Evolutionary conservation across 2,113 vertebrate species (phyloP), one percentile per base, ranked within the genome.

Genomic region (Setophaga coronata): DNA sequence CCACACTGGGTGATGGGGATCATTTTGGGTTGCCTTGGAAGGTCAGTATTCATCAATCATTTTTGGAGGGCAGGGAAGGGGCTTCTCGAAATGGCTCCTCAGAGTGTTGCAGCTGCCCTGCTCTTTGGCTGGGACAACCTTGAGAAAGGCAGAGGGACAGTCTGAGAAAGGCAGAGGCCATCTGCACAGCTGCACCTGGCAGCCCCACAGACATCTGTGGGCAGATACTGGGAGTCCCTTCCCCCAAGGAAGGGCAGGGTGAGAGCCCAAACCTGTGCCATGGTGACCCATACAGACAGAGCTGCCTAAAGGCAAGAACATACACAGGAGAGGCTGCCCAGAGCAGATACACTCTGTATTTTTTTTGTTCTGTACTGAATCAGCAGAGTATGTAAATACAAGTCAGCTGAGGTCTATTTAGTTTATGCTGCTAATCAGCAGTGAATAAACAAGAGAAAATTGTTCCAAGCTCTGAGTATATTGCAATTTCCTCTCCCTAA

Each of bases 381-480:
- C 11, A 45, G 13, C 47, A n/a, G 48, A 86, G 45, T 73, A 66
- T 86, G 56, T 83, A 94, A 87, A 86, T 57, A 58, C 12, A 70
- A 81, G 67, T 95, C 91, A 91, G 54, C 42, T 89, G 67, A 94
- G 19, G 9, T 72, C 9, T 72, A 36, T 89, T 90, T 76, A 45
- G 76, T 78, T 96, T 93, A 58, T 81, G 24, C 48, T 85, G 74
- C 47, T 90, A 88, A 76, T 90, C 83, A 81, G n/a, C 62, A 69
- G 58, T 33, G 76, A 91, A 90, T 67, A 80, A 97, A 95, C 82
- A 80, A 77, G 36, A 69, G 31, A 83, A 89, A 83, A 92, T 3
- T 14, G 18, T 69, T 94, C 87, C 42, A 87, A 73, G 31, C 50
- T 70, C 80, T 77, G 64, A 53, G 48, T 77, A n/a, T 81, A 34